Evolutionary conservation across 2,797 vertebrate genomes (phyloP), one percentile per base, ranked within the genome.

Genomic region (Rachycentron canadum): DNA sequence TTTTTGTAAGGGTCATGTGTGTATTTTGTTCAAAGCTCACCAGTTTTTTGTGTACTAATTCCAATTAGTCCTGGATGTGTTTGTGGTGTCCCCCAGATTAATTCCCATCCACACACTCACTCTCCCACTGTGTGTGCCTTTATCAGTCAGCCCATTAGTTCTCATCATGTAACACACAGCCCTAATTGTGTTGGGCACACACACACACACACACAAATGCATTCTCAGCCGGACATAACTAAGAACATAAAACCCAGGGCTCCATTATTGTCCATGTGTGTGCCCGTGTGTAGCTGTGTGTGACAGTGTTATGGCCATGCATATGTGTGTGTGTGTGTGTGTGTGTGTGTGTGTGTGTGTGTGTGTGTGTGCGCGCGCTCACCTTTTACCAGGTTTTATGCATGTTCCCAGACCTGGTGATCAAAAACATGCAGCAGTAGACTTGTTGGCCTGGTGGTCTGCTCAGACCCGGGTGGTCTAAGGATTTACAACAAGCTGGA

Each of bases 261-360:
- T 85, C 84, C 81, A 83, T 90, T 89, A 91, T 84, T 78, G 76
- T 66, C 86, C 79, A 76, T 84, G 83, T 90, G 87, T 87, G 84
- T 78, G 74, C 65, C 25, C 74, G 78, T 72, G 80, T 79, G 72
- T 85, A 52, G 53, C 55, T 83, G 74, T 81, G 72, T 86, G 77
- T 86, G 88, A 85, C 86, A 85, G 81, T 69, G 76, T 89, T 91
- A 86, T 82, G 49, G 66, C 65, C 49, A 45, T 55, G 56, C 56
- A 66, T 57, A 32, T 34, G 60, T 79, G 52, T 78, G 81, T 67
- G 86, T 76, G 73, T 80, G n/a, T 84, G 83, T 90, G 87, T 87
- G 84, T 78, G 74, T 62, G n/a, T 76, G 78, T 72, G 80, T 79
- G 72, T 85, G 74, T 81, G 72, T 86, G 77, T 86, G 88, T 34